Conservation (phyloP, 2,888 invertebrate species). For the Resseliella maxima region DNA sequence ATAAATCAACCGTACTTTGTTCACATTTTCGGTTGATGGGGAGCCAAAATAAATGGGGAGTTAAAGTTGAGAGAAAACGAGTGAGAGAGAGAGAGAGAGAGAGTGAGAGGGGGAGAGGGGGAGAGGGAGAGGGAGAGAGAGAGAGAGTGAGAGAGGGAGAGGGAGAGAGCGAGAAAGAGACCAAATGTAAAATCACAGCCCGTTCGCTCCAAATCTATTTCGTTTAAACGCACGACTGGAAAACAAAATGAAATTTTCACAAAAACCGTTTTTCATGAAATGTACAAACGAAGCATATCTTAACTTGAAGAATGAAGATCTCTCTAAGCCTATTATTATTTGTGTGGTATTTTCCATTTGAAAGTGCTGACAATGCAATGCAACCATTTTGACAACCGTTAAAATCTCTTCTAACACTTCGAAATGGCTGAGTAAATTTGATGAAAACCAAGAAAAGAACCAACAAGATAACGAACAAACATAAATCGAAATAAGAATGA, state of each 20-base stretch:
- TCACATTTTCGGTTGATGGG: no score
- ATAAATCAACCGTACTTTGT: no score
- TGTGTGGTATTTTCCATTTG: neutral
- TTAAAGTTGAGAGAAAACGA: no score
- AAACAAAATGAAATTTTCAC: neutral
- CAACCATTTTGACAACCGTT: neutral
- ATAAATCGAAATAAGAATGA: neutral
- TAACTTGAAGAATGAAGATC: neutral
- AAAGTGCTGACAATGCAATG: neutral
- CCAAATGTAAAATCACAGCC: neutral
- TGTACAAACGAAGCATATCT: neutral
- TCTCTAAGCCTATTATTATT: constrained; percentile 26
- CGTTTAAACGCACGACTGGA: neutral
- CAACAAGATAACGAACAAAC: no score
- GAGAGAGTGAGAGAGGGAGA: no score
- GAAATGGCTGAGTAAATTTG: neutral
- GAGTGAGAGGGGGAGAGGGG: no score
- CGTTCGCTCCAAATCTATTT: neutral
- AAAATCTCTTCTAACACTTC: neutral
- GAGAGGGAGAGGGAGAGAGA: no score
- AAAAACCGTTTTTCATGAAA: neutral
- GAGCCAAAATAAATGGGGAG: no score
- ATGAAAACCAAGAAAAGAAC: neutral
- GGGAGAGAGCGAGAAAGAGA: no score
- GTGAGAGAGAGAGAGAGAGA: no score